Evolutionary conservation across 2,888 invertebrate genomes (phyloP), one percentile per base, ranked within the genome.

Genomic region (Tanytarsus gracilentus): DNA sequence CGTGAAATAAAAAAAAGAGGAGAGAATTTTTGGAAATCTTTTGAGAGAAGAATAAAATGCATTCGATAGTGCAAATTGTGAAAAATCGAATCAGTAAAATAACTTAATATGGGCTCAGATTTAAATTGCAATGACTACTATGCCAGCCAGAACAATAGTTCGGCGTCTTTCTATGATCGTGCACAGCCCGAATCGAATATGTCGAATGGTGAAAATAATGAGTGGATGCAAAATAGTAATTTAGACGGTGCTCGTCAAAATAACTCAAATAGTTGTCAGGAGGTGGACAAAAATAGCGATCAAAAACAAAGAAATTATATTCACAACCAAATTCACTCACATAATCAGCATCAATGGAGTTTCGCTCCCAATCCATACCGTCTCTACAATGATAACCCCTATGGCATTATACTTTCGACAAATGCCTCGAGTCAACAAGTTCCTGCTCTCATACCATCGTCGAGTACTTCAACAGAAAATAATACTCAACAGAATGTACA

Each of bases 321-420:
- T 2, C 55, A 26, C 8, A 11, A 26, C 4, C 26, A 25, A 18
- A 18, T 16, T 39, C 55, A 39, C 11, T 26, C 16, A 48, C 58
- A 44, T 18, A 27, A 60, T 3, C 23, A 40, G 27, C n/a, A 44
- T 8, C 50, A 49, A 9, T 60, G 60, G 60, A 49, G n/a, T 25
- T 49, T 30, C 23, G n/a, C 48, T 5, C 29, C 29, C 6, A 60
- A 49, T 16, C 23, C 60, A 5, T 73, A 73, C 62, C 73, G 72
- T 16, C 67, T 72, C 61, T 72, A 72, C 65, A 70, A 67, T 63
- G 67, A 67, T 25, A 63, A 67, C 49, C 70, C 69, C 27, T 72
- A 72, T 63, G 70, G 71, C 61, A 25, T 60, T 8, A 27, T 60
- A 16, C 21, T 50, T 5, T n/a, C 60, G 33, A 11, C 60, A 50